These are phyloP conservation scores for Pseudochirops corinnae DNA, from an alignment of 2,797 vertebrate genomes.

Conservation along the genomic window DNA sequence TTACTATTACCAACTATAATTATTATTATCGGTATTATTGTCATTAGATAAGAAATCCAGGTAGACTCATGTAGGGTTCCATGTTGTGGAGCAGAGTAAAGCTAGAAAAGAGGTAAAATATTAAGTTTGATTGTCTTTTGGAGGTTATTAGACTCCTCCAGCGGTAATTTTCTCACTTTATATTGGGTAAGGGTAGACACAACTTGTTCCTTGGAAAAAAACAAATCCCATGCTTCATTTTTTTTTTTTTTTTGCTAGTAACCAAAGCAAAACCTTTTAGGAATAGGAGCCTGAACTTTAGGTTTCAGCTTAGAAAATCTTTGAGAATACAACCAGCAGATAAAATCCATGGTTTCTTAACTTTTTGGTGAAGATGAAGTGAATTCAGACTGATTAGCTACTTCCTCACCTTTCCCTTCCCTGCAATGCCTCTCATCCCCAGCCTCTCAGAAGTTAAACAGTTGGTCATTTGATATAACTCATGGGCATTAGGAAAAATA, in stretches of 20 bases:
- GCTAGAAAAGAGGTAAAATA: background rate
- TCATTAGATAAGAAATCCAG: background rate
- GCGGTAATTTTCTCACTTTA: background rate
- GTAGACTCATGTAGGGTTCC: background rate
- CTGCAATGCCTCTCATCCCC: background rate
- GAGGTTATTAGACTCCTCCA: background rate
- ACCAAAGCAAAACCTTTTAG: background rate
- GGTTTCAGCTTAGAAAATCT: background rate
- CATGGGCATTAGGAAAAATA: background rate
- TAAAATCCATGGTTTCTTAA: background rate
- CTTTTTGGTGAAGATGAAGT: background rate
- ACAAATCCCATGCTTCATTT: background rate
- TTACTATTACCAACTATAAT: background rate
- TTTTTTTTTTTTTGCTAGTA: background rate
- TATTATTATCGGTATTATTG: background rate
- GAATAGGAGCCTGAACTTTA: background rate
- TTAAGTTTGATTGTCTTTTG: background rate
- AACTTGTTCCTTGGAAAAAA: background rate
- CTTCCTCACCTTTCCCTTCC: background rate
- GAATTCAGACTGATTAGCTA: background rate
- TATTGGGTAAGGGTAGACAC: background rate
- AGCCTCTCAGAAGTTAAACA: fast-evolving
- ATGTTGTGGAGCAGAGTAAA: background rate
- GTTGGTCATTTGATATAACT: background rate
- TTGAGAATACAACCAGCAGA: background rate